Base-by-base conservation (phyloP, 2,113 vertebrate genomes). In the Struthidea cinerea region DNA sequence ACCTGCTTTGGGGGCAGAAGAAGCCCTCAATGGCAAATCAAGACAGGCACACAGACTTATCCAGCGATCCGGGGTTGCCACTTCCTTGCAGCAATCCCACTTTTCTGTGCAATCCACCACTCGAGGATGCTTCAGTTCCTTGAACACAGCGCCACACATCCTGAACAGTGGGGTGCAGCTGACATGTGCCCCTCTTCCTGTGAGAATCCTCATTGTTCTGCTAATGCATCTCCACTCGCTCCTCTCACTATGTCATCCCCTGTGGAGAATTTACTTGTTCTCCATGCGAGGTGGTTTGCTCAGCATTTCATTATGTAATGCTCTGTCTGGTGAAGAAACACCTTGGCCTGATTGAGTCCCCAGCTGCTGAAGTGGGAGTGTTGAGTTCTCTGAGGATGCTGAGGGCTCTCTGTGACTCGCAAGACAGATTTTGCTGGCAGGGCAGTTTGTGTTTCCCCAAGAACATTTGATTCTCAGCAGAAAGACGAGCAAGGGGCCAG, bases 91-190 rank as follows among this genome's bases (percentile, higher is more conserved):
- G 47, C 50, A 93, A 39, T 55, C 69, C 73, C 1, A 0, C 32
- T 67, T 68, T 67, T 59, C 84, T 21, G 3, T 30, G 39, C 49
- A 55, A 70, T 47, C 55, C 8, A 0, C 7, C 7, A 1, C 65
- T 76, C 30, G 57, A 87, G 75, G 76, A 82, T 21, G 68, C 84
- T 93, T 80, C 76, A 70, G 77, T 50, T 92, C 67, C 84, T 85
- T 1, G 0, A 88, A 44, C 82, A 37, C 68, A 70, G 90, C 82
- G 55, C 28, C 55, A 57, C 49, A 50, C 87, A 46, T 55, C 82
- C 56, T n/a, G 55, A 87, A 15, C 89, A 92, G 92, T 83, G 87
- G 95, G 94, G 90, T 65, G 71, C 81, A 52, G 67, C 56, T 95
- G 89, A 92, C 93, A 75, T 3, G 35, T 93, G 87, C 78, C 90